Conservation (phyloP, 2,797 vertebrate genomes). For the Mus minutoides region DNA sequence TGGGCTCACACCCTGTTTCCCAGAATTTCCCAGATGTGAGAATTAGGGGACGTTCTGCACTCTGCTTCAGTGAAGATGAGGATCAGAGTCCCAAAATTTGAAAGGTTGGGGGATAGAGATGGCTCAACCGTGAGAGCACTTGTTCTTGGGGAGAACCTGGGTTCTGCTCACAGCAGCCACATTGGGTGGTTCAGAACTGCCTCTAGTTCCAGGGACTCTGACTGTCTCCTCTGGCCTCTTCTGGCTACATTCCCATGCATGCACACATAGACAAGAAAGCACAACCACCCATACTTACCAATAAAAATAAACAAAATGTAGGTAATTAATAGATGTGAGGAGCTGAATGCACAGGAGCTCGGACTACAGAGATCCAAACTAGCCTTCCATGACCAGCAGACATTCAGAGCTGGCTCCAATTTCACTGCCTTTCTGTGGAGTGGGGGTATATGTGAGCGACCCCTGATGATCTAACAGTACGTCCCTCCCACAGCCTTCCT, state of each 20-base stretch:
- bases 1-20: neutral
- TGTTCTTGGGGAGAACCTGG: neutral
- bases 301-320: neutral
- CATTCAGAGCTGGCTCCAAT: neutral
- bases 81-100: neutral
- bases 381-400: accelerated
- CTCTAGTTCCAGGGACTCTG: neutral
- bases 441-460: neutral
- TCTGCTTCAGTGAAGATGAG: neutral
- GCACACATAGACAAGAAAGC: neutral
- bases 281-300: neutral
- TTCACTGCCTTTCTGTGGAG: neutral
- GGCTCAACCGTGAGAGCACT: neutral
- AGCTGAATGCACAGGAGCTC: neutral
- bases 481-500: neutral
- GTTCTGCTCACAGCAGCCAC: neutral
- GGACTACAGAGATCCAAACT: accelerated
- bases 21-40: neutral
- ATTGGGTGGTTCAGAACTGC: neutral
- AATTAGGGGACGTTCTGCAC: neutral
- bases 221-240: neutral
- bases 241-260: neutral
- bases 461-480: neutral
- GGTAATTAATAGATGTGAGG: neutral
- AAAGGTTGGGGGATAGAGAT: neutral